Evolutionary conservation across 2,888 invertebrate species (phyloP), one percentile per base, ranked within the genome.

Genomic region (Machimus rusticus): DNA sequence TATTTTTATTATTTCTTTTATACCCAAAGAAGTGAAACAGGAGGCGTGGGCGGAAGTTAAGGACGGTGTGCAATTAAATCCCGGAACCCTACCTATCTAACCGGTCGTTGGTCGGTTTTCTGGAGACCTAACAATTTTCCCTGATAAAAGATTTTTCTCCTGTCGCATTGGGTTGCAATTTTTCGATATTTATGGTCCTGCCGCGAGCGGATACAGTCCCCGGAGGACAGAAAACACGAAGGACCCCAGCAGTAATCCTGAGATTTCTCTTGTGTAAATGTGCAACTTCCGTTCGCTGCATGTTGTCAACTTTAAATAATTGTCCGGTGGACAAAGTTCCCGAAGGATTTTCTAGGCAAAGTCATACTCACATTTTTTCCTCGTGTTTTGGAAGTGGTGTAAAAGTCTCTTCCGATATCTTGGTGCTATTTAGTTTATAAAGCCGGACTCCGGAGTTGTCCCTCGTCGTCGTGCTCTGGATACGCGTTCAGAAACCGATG

Each of bases 81-180:
- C 66, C 66, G 23, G 23, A n/a, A 66, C 23, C 57, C 23, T 23
- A 57, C 57, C 57, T n/a, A 51, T n/a, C 51, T 12, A 39, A 39
- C 39, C 39, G 39, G n/a, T n/a, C 51, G 51, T n/a, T n/a, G 28
- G 66, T 23, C 23, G 66, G 66, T 66, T 1, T 66, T 9, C 23
- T 14, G 23, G 28, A 66, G 66, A 23, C 66, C 66, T 23, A 28
- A 78, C 43, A 8, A 23, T 19, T 43, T 46, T 78, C 43, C 78
- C n/a, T 76, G 76, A 76, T 76, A 76, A 76, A 76, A 78, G 78
- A 37, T 81, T 81, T 55, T 37, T 81, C 34, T 81, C 55, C 55
- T 81, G 55, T 34, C 81, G 34, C 81, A 81, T 57, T 81, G 81
- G 82, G 16, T 37, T 84, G 82, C 82, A 84, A 84, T 84, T 66